Percentiles rank a stretch among this genome's conserved stretches.
phyloP scores from a whole-genome alignment of 2,888 invertebrate species.

The Drosophila testacea region DNA sequence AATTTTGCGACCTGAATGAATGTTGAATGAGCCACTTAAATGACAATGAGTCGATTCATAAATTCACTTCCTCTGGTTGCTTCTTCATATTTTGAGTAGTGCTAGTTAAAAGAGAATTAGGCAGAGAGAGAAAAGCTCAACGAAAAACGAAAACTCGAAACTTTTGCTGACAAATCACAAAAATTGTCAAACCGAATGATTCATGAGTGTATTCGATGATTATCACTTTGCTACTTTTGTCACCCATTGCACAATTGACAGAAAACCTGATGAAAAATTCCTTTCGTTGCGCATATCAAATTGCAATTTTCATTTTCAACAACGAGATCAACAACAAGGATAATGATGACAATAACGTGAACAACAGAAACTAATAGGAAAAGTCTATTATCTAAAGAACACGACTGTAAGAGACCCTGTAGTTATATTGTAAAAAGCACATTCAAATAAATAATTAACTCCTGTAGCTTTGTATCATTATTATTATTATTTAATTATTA shows the following conservation, averaged over 20 bases:
- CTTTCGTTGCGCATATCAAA: slow-evolving; percentile 51
- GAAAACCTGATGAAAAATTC: slow-evolving; percentile 39
- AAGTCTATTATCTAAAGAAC: too few relatives aligned
- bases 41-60: slow-evolving; percentile 17
- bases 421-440: too few relatives aligned
- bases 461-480: too few relatives aligned
- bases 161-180: slow-evolving; percentile 4
- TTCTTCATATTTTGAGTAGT: too few relatives aligned
- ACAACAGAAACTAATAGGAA: too few relatives aligned
- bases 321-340: slow-evolving; percentile 14
- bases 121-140: not conserved
- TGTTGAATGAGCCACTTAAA: slow-evolving; percentile 47
- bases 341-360: slow-evolving; percentile 4
- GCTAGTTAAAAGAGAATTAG: slow-evolving; percentile 3
- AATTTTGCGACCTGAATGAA: slow-evolving; percentile 40
- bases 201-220: slow-evolving; percentile 10
- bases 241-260: not conserved
- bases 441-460: too few relatives aligned
- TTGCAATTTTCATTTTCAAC: slow-evolving; percentile 46
- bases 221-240: not conserved
- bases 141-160: not conserved
- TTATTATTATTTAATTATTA: too few relatives aligned
- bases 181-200: not conserved
- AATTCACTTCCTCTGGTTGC: not conserved
- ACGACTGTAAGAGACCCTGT: too few relatives aligned